These are phyloP conservation scores for Drosophila rhopaloa DNA, from an alignment of 1,140 invertebrate genomes.

Conservation along the genomic window DNA sequence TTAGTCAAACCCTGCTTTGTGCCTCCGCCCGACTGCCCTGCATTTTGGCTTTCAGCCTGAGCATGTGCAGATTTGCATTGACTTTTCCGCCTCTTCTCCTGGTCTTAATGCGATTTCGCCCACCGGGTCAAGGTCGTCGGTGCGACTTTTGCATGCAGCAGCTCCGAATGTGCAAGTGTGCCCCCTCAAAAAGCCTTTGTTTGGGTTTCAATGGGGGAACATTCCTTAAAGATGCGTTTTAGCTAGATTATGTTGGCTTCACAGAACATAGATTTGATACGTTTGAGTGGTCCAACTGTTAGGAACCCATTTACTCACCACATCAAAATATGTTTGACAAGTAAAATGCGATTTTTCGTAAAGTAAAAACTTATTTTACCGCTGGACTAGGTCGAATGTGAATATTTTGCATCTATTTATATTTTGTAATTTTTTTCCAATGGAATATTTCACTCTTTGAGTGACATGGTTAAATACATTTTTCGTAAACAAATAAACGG, in stretches of 20 bases:
- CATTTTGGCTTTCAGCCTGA: conserved; percentile 3
- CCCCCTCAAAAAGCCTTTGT: conserved; percentile 4
- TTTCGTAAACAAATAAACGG: too few relatives aligned
- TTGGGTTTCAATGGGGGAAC: conserved; percentile 7
- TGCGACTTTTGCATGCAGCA: conserved; percentile 27
- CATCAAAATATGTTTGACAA: too few relatives aligned
- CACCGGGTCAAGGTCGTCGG: conserved; percentile 54
- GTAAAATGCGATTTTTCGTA: too few relatives aligned
- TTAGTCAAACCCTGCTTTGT: conserved; percentile 37
- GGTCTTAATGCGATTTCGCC: conserved; percentile 52
- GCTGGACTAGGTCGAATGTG: too few relatives aligned
- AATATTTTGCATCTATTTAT: too few relatives aligned
- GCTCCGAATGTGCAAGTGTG: not conserved
- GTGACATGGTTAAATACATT: too few relatives aligned
- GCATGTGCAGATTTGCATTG: conserved; percentile 56
- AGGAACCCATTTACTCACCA: too few relatives aligned
- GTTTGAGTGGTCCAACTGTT: too few relatives aligned
- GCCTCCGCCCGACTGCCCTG: conserved; percentile 39
- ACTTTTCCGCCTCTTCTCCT: conserved; percentile 9
- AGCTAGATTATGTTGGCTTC: conserved; percentile 28
- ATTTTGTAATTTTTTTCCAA: too few relatives aligned
- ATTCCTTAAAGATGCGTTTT: conserved; percentile 19
- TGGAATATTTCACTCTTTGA: too few relatives aligned
- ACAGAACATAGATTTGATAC: not conserved
- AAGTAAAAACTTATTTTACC: too few relatives aligned